Percentiles rank a stretch among this genome's conserved stretches.
Conservation (phyloP, 1,140 invertebrate genomes). For the Euschistus heros region DNA sequence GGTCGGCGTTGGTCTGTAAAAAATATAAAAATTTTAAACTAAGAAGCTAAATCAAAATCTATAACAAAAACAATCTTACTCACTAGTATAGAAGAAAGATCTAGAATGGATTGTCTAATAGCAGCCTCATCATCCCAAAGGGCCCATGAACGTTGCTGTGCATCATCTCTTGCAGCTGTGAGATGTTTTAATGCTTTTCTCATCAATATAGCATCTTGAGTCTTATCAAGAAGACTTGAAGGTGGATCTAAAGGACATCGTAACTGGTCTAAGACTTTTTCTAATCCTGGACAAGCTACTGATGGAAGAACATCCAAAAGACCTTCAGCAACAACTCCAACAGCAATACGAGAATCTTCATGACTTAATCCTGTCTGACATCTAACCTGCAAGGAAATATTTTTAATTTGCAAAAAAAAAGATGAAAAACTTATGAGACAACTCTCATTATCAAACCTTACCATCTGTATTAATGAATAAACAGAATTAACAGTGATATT, state of each 20-base stretch:
- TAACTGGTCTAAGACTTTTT: conserved; percentile 24
- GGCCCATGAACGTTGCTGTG: conserved; percentile 87
- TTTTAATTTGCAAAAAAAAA: not conserved
- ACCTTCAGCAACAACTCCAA: conserved; percentile 57
- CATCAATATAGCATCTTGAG: conserved; percentile 67
- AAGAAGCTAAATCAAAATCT: not conserved
- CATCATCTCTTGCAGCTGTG: conserved; percentile 80
- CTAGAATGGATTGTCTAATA: conserved; percentile 70
- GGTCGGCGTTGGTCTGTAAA: conserved; percentile 70
- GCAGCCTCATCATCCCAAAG: conserved; percentile 81
- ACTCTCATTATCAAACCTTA: conserved; percentile 10
- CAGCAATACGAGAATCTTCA: conserved; percentile 72
- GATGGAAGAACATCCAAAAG: conserved; percentile 30
- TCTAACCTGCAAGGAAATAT: conserved; percentile 42
- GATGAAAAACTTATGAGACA: not conserved
- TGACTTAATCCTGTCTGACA: conserved; percentile 75
- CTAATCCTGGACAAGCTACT: conserved; percentile 11
- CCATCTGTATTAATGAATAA: conserved; percentile 59
- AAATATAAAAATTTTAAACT: conserved; percentile 2
- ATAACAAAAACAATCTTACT: conserved; percentile 29
- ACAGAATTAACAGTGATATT: conserved; percentile 45
- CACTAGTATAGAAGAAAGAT: conserved; percentile 78
- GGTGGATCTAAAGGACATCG: conserved; percentile 30
- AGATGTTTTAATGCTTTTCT: conserved; percentile 69
- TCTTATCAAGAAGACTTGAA: conserved; percentile 48